Percentiles rank a stretch among this genome's conserved stretches.
Conservation (phyloP, 2,888 invertebrate species). For the Drosophila eohydei region DNA sequence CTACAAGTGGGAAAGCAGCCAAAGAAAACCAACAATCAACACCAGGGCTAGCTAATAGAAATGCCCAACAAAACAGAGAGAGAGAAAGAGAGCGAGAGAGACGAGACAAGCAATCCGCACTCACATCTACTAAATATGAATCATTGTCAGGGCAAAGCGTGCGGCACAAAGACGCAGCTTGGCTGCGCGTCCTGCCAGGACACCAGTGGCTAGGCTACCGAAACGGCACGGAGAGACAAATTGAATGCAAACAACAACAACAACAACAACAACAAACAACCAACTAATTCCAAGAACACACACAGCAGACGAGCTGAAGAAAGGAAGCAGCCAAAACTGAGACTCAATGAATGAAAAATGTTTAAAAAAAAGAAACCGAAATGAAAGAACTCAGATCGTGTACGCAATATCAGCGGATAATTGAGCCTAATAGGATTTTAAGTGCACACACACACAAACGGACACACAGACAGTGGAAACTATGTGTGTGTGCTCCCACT, state of each 20-base stretch:
- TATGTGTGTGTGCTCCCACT: conserved; percentile 74
- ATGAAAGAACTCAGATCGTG: conserved; percentile 61
- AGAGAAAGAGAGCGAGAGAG: not conserved
- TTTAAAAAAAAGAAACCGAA: conserved; percentile 42
- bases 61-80: conserved; percentile 12
- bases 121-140: conserved; percentile 74
- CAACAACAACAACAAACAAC: conserved; percentile 48
- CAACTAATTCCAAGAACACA: conserved; percentile 73
- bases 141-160: conserved; percentile 81
- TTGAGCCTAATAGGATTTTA: conserved; percentile 84
- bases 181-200: conserved; percentile 73
- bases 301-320: conserved; percentile 31
- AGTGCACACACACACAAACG: conserved; percentile 73
- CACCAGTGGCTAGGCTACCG: conserved; percentile 62
- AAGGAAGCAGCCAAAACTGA: conserved; percentile 49
- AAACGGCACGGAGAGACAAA: conserved; percentile 72
- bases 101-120: too few species aligned
- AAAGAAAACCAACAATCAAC: conserved; percentile 17
- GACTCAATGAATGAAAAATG: conserved; percentile 56
- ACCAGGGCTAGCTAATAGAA: conserved; percentile 46
- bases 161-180: conserved; percentile 80
- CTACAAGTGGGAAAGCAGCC: conserved; percentile 51
- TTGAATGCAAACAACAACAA: conserved; percentile 74
- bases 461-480: conserved; percentile 12
- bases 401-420: conserved; percentile 83